phyloP scores from a whole-genome alignment of 2,888 invertebrate species.

The Hydroisotoma schaefferi region DNA sequence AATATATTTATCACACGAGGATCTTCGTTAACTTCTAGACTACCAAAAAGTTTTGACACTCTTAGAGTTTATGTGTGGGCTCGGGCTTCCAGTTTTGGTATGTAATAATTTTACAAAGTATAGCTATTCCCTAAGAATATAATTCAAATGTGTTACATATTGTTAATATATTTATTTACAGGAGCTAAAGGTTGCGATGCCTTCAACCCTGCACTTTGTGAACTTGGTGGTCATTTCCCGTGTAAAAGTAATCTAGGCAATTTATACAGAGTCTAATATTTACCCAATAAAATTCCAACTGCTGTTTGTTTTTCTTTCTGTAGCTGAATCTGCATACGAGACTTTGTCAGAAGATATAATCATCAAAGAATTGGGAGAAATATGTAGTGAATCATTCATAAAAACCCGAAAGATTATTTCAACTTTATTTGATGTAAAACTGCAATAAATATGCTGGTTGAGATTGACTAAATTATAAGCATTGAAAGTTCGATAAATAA shows the following conservation, averaged over 20 bases:
- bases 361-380: conserved; percentile 41
- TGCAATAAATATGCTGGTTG: not conserved
- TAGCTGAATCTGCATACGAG: conserved; percentile 49
- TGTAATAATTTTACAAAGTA: no score
- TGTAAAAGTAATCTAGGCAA: conserved; percentile 67
- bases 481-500: no score
- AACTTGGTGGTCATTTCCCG: conserved; percentile 71
- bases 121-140: not conserved
- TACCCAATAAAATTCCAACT: conserved; percentile 4
- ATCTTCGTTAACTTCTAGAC: conserved; percentile 38
- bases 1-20: conserved; percentile 69
- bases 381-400: conserved; percentile 49
- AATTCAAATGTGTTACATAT: not conserved
- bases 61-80: conserved; percentile 66
- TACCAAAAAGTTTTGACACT: conserved; percentile 51
- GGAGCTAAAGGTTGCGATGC: conserved; percentile 59
- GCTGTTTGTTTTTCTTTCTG: conserved; percentile 17
- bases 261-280: conserved; percentile 34
- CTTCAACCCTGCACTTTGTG: conserved; percentile 71
- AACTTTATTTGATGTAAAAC: not conserved
- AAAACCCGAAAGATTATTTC: conserved; percentile 33
- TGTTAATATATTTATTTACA: conserved; percentile 26
- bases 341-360: conserved; percentile 49
- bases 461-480: no score
- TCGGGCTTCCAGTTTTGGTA: conserved; percentile 57